These are phyloP conservation scores for Agrotis segetum DNA, from an alignment of 2,888 invertebrate species.

Conservation along the genomic window DNA sequence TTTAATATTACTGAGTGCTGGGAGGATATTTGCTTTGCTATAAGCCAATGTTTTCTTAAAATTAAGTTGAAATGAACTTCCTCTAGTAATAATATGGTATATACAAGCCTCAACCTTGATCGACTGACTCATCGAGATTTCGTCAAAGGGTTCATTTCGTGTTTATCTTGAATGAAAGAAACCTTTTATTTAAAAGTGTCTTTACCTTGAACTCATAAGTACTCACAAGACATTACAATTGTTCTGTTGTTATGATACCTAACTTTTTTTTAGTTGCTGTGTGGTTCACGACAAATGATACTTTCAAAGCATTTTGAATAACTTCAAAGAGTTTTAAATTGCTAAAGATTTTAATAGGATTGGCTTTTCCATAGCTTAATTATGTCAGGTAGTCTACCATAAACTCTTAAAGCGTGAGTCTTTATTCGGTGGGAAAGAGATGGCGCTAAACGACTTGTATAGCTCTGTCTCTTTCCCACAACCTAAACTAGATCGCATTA, in stretches of 20 bases:
- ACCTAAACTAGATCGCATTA: no score
- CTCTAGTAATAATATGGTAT: not conserved
- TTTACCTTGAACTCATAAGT: conserved; percentile 12
- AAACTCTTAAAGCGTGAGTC: no score
- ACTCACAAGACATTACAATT: not conserved
- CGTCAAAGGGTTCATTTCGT: conserved; percentile 5
- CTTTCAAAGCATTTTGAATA: not conserved
- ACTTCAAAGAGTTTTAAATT: not conserved
- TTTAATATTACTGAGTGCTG: conserved; percentile 40
- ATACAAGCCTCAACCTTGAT: not conserved
- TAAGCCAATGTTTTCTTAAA: conserved; percentile 10
- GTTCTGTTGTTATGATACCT: not conserved
- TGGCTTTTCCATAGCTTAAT: not conserved
- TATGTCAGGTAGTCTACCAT: no score
- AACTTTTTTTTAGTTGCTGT: not conserved
- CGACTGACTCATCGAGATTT: conserved; percentile 34
- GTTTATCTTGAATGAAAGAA: conserved; percentile 13
- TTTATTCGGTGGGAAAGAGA: no score
- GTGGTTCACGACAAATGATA: not conserved
- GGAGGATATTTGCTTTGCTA: conserved; percentile 16
- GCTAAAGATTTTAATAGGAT: no score
- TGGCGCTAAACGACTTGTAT: no score
- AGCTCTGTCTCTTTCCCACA: no score
- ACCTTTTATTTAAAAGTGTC: conserved; percentile 8
- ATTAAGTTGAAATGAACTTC: not conserved